A percentile compares a stretch with the other conserved stretches of the same genome.
phyloP scores from a whole-genome alignment of 2,888 invertebrate genomes.

The Gastrophysa polygoni region DNA sequence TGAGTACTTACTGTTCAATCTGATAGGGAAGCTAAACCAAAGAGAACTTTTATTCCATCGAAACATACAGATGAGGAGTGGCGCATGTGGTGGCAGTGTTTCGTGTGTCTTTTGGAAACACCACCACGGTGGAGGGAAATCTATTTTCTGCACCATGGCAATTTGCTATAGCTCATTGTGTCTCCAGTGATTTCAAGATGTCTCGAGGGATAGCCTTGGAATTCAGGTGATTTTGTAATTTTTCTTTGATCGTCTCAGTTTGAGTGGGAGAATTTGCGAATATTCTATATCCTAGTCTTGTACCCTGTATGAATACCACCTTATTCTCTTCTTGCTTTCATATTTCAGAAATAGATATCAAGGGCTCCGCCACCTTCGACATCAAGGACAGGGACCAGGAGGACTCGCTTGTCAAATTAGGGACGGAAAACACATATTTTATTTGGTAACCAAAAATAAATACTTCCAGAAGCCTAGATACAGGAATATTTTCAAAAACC shows the following conservation, averaged over 20 bases:
- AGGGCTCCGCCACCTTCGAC: neutral
- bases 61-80: neutral
- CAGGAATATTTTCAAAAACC: neutral
- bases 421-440: neutral
- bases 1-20: too few species aligned
- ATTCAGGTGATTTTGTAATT: neutral
- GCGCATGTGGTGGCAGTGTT: neutral
- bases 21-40: too few species aligned
- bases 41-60: too few species aligned
- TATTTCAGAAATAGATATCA: neutral
- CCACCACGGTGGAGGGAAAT: neutral
- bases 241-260: too few species aligned
- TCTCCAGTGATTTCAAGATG: neutral
- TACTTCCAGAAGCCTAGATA: neutral
- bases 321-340: too few species aligned
- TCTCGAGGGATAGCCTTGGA: neutral
- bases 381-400: neutral
- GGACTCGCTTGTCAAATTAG: neutral
- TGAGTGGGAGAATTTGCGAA: too few species aligned
- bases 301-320: too few species aligned
- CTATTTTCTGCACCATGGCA: neutral
- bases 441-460: neutral
- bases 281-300: too few species aligned
- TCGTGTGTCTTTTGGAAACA: neutral
- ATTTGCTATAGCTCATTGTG: neutral